These are phyloP conservation scores for Sternotherus odoratus DNA, from an alignment of 2,797 vertebrate species.

Conservation along the genomic window DNA sequence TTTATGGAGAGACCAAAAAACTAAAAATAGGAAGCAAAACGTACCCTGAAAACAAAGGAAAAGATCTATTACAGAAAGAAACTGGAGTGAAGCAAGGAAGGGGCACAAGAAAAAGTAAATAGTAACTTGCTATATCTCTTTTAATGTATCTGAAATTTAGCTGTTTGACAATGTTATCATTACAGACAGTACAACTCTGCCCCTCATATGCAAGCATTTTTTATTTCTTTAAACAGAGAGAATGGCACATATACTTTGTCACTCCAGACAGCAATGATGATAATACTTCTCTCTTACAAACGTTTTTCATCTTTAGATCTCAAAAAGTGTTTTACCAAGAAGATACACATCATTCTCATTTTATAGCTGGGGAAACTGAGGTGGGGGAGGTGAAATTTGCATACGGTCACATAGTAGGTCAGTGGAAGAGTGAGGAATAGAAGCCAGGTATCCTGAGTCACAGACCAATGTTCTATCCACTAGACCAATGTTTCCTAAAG, in stretches of 20 bases:
- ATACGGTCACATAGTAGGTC: neutral
- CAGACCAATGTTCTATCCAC: neutral
- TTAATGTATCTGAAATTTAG: neutral
- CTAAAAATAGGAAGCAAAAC: neutral
- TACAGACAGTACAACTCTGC: neutral
- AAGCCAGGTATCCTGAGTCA: constrained; percentile 23
- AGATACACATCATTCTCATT: neutral
- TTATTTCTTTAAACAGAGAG: neutral
- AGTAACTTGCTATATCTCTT: no score
- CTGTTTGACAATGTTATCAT: neutral
- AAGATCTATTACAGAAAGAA: neutral
- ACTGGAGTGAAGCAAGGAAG: neutral
- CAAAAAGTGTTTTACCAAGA: neutral
- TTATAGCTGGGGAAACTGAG: neutral
- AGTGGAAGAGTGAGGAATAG: neutral
- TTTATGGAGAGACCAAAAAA: neutral
- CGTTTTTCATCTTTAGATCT: neutral
- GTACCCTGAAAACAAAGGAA: neutral
- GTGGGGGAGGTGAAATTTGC: neutral
- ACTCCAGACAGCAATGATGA: neutral
- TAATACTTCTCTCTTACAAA: neutral
- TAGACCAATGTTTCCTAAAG: no score
- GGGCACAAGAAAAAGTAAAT: no score
- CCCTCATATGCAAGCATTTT: neutral
- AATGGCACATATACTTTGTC: neutral